These are phyloP conservation scores for Eriocheir sinensis DNA, from an alignment of 1,140 invertebrate genomes.

Conservation along the genomic window DNA sequence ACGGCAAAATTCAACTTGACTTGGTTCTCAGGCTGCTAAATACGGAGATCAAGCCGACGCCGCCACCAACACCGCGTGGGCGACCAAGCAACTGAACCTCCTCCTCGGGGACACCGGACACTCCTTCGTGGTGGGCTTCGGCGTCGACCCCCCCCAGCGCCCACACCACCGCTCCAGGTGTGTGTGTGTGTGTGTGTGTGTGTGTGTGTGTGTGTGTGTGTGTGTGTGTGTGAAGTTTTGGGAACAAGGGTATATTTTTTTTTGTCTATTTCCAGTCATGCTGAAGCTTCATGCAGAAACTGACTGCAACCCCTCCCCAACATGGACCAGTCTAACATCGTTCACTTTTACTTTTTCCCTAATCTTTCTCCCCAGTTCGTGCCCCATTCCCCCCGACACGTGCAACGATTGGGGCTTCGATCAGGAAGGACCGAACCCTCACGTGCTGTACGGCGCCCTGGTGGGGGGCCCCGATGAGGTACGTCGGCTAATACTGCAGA, in stretches of 20 bases:
- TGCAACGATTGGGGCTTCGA: conserved; percentile 79
- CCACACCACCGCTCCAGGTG: background rate
- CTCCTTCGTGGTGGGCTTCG: conserved; percentile 87
- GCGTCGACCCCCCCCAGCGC: conserved; percentile 80
- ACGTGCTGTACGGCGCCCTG: conserved; percentile 81
- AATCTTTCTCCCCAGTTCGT: conserved; percentile 80
- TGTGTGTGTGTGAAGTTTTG: too few relatives aligned
- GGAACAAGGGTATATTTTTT: too few relatives aligned
- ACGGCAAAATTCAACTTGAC: too few relatives aligned
- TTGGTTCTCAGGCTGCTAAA: conserved; percentile 82
- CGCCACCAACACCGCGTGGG: conserved; percentile 83
- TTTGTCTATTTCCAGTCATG: too few relatives aligned
- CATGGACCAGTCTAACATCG: too few relatives aligned
- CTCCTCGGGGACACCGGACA: conserved; percentile 85
- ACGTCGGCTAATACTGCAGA: too few relatives aligned
- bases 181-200: background rate
- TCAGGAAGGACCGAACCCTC: conserved; percentile 80
- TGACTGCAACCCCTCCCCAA: too few relatives aligned
- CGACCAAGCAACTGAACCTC: conserved; percentile 86
- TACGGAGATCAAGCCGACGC: conserved; percentile 80
- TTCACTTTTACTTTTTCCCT: too few relatives aligned
- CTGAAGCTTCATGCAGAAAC: too few relatives aligned
- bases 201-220: background rate
- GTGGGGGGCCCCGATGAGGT: conserved; percentile 82
- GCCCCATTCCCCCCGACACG: conserved; percentile 78